phyloP scores from a whole-genome alignment of 2,888 invertebrate genomes.

The Trachelus stipa region DNA sequence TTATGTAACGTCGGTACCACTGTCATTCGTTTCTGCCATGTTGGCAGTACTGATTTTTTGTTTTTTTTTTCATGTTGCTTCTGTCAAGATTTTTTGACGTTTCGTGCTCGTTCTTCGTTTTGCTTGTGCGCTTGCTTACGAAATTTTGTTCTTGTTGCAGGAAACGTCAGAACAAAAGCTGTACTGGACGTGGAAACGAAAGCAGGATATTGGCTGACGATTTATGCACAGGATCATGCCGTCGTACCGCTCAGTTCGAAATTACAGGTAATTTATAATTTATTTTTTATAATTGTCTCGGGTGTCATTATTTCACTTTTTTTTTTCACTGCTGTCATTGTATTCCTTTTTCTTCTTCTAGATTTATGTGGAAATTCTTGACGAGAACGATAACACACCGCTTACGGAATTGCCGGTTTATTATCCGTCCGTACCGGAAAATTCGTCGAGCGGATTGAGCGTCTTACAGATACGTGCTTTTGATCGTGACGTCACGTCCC shows the following conservation, averaged over 20 bases:
- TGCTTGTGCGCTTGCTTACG: neutral
- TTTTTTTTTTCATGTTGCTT: accelerated
- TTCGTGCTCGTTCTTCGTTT: accelerated
- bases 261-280: conserved; percentile 75
- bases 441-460: conserved; percentile 78
- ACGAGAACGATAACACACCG: conserved; percentile 96
- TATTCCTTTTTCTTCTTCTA: conserved; percentile 50
- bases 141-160: conserved; percentile 69
- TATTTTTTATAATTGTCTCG: neutral
- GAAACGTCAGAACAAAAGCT: conserved; percentile 84
- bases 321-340: neutral
- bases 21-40: neutral
- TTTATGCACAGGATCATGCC: conserved; percentile 93
- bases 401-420: conserved; percentile 89
- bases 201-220: conserved; percentile 92
- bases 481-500: conserved; percentile 80
- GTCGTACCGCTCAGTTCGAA: conserved; percentile 87
- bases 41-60: too few relatives aligned
- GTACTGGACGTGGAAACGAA: conserved; percentile 91
- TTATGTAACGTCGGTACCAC: neutral
- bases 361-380: conserved; percentile 86
- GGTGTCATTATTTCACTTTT: neutral
- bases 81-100: too few relatives aligned
- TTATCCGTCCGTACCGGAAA: conserved; percentile 83
- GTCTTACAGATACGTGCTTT: conserved; percentile 82